Conservation (phyloP, 1,140 invertebrate genomes). For the Dendrolimus punctatus region DNA sequence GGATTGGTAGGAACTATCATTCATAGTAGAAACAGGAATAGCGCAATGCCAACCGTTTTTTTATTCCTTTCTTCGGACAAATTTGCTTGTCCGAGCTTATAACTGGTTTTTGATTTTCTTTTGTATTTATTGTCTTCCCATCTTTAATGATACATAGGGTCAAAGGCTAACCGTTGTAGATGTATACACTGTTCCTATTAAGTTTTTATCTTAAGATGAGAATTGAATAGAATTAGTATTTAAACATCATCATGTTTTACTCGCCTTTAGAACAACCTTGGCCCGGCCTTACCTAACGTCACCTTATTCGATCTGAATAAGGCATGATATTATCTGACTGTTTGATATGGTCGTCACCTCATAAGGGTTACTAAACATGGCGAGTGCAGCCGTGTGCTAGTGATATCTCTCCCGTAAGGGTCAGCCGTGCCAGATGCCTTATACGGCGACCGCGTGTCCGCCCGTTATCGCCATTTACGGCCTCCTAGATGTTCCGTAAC, state of each 20-base stretch:
- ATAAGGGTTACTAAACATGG: conserved; percentile 24
- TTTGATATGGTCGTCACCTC: conserved; percentile 19
- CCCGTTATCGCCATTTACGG: conserved; percentile 41
- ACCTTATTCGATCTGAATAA: conserved; percentile 10
- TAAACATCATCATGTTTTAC: background rate
- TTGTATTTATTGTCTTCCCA: no score
- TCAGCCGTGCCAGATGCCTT: conserved; percentile 28
- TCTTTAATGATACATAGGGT: no score
- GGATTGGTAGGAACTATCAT: no score
- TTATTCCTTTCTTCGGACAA: no score
- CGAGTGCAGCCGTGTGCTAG: conserved; percentile 13
- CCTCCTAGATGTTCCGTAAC: conserved; percentile 21
- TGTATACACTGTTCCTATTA: no score
- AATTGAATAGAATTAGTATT: background rate
- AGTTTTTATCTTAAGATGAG: no score
- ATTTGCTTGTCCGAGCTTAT: no score
- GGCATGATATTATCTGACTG: conserved; percentile 21
- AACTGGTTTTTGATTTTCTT: no score
- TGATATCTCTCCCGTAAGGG: conserved; percentile 18
- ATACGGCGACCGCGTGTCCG: conserved; percentile 27
- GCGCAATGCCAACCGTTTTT: no score
- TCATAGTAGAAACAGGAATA: no score
- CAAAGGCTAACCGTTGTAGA: no score
- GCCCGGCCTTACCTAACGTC: conserved; percentile 6
- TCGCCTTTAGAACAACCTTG: conserved; percentile 8